Percentiles rank a stretch among this genome's conserved stretches.
Evolutionary conservation across 1,140 invertebrate genomes (phyloP).

Genomic region (Atopsyche davidsoni): DNA sequence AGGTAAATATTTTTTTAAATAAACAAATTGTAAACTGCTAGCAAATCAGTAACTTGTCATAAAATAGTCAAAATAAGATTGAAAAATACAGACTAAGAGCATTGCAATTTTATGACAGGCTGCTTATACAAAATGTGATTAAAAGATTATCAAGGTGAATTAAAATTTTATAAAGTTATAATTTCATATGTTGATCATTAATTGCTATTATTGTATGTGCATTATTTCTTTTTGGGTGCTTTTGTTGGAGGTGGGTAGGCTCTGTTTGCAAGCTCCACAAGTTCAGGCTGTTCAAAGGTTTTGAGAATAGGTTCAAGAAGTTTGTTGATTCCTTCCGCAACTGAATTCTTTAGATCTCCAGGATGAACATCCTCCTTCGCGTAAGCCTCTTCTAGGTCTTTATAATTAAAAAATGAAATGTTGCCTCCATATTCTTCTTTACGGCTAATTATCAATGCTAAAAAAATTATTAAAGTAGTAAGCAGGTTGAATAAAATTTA

Average conservation of each 20-base stretch:
- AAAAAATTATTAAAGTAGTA: too few species aligned
- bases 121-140: too few species aligned
- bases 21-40: too few species aligned
- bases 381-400: conserved; percentile 72
- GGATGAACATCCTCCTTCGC: conserved; percentile 82
- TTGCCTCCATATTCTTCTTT: conserved; percentile 68
- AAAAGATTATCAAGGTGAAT: too few species aligned
- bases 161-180: too few species aligned
- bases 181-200: too few species aligned
- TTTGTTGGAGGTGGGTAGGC: conserved; percentile 77
- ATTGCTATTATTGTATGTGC: too few species aligned
- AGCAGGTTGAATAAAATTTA: conserved; percentile 5
- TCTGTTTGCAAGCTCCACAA: conserved; percentile 61
- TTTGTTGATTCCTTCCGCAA: conserved; percentile 80
- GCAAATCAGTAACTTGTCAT: too few species aligned
- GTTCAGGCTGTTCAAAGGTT: conserved; percentile 72
- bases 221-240: conserved; percentile 44
- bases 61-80: too few species aligned
- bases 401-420: conserved; percentile 64
- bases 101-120: too few species aligned
- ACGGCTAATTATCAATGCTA: conserved; percentile 53
- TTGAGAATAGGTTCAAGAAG: conserved; percentile 86
- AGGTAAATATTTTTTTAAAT: too few species aligned
- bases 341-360: conserved; percentile 82
- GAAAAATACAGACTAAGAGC: too few species aligned